Conservation (phyloP, 2,113 vertebrate species). For the Prionailurus bengalensis region DNA sequence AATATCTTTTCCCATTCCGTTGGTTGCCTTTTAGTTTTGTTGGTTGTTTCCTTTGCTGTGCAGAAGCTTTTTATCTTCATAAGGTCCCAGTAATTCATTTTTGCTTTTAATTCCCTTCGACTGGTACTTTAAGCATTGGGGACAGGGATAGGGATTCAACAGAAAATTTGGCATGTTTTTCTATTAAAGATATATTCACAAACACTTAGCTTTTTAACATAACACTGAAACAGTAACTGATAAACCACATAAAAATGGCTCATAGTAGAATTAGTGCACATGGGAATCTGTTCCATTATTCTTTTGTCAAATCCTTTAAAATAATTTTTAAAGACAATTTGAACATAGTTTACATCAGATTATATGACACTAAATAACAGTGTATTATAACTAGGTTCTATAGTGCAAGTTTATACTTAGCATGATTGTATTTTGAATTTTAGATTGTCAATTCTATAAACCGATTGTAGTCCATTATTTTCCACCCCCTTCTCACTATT, state of each 20-base stretch:
- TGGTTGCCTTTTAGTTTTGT: no score
- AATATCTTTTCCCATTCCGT: no score
- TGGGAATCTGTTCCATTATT: background rate
- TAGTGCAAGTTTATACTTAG: background rate
- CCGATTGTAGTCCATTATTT: background rate
- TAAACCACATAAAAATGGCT: slow-evolving; percentile 2
- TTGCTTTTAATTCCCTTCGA: background rate
- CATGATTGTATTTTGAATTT: slow-evolving; percentile 39
- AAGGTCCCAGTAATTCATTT: no score
- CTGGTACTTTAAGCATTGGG: background rate
- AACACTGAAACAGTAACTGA: background rate
- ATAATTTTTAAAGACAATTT: slow-evolving; percentile 42
- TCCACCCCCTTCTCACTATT: background rate
- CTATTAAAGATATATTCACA: slow-evolving; percentile 25
- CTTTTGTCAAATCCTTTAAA: slow-evolving; percentile 63
- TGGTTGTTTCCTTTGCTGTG: no score
- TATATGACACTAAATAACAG: background rate
- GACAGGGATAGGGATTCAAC: background rate
- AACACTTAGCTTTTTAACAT: slow-evolving; percentile 17
- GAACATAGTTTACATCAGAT: background rate
- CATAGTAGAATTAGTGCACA: background rate
- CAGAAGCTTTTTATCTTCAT: no score
- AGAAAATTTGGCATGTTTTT: slow-evolving; percentile 25
- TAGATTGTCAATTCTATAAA: slow-evolving; percentile 26
- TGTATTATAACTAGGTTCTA: background rate